Conservation (phyloP, 2,113 vertebrate species). For the Centropus bengalensis region DNA sequence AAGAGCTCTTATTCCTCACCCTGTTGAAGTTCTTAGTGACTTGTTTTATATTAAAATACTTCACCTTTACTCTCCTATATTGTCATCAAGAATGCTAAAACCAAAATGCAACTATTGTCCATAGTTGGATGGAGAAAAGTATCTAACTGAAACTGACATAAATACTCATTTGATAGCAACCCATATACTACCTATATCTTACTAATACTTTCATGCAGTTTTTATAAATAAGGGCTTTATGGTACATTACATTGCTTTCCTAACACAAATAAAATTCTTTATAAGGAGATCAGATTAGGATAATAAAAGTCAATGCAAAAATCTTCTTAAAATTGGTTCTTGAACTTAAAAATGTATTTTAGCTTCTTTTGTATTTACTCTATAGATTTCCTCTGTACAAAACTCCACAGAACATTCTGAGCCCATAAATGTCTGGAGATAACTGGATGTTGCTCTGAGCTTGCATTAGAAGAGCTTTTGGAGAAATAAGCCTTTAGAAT, state of each 20-base stretch:
- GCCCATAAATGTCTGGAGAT: not conserved
- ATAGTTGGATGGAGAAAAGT: not conserved
- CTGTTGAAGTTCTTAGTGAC: not conserved
- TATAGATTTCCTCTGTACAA: not conserved
- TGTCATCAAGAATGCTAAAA: not conserved
- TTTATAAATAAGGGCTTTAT: not conserved
- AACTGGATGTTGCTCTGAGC: not conserved
- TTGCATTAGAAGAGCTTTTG: not conserved
- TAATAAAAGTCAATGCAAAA: not conserved
- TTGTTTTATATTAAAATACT: not conserved
- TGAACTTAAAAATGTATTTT: not conserved
- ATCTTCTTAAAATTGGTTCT: not conserved
- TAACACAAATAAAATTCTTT: not conserved
- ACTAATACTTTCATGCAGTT: not conserved
- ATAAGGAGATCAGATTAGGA: not conserved
- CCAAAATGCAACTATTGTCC: not conserved
- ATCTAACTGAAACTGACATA: not conserved
- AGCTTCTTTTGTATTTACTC: not conserved
- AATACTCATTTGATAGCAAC: not conserved
- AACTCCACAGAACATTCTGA: not conserved
- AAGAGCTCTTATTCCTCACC: not conserved
- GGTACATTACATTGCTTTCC: not conserved
- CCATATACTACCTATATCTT: not conserved
- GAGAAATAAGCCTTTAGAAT: not conserved
- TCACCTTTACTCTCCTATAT: not conserved